These are phyloP conservation scores for Exaiptasia diaphana DNA, from an alignment of 64 coral and sea anemone genomes.

Conservation along the genomic window DNA sequence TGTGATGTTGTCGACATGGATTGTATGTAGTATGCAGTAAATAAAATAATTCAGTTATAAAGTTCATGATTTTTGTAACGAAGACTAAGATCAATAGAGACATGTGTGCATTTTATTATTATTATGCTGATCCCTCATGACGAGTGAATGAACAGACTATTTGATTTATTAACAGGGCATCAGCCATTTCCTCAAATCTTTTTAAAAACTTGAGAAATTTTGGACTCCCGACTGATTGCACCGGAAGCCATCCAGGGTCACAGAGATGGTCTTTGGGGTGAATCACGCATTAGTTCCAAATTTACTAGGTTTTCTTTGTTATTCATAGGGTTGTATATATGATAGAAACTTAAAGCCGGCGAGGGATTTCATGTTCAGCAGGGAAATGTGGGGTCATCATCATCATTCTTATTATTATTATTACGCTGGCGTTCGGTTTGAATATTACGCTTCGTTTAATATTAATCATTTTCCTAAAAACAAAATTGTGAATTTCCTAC, in stretches of 20 bases:
- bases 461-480: not conserved
- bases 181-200: not conserved
- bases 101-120: too few species aligned
- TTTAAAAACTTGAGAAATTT: not conserved
- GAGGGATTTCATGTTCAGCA: not conserved
- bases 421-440: not conserved
- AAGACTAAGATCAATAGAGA: not conserved
- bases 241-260: not conserved
- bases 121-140: not conserved
- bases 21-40: too few species aligned
- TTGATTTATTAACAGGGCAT: not conserved
- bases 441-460: not conserved
- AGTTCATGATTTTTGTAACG: not conserved
- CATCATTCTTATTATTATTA: not conserved
- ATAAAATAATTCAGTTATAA: too few species aligned
- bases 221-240: not conserved
- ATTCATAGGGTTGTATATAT: not conserved
- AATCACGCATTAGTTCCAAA: not conserved
- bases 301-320: not conserved
- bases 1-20: not conserved
- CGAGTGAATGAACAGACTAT: not conserved
- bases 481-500: not conserved
- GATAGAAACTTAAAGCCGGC: not conserved
- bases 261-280: not conserved
- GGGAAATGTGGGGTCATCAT: not conserved